These are phyloP conservation scores for Apolygus lucorum DNA, from an alignment of 1,140 invertebrate genomes.

Conservation along the genomic window DNA sequence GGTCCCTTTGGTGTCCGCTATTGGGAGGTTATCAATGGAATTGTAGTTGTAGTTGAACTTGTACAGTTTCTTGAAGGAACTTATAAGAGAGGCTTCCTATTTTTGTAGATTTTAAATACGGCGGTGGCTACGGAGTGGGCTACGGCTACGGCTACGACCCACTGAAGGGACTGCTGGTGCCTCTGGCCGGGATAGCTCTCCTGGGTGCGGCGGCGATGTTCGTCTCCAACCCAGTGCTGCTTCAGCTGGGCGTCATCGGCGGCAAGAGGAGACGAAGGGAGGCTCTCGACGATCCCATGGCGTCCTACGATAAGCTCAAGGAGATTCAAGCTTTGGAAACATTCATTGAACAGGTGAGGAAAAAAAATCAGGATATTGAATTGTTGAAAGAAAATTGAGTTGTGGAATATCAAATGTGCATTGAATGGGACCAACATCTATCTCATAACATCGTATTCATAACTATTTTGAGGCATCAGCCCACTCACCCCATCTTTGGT, in stretches of 20 bases:
- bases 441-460: too few relatives aligned
- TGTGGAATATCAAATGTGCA: too few relatives aligned
- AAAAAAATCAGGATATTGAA: neutral
- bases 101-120: too few relatives aligned
- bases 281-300: neutral
- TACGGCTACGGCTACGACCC: conserved; percentile 21
- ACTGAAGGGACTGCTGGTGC: conserved; percentile 48
- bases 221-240: conserved; percentile 62
- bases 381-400: too few relatives aligned
- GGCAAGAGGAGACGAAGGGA: conserved; percentile 37
- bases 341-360: conserved; percentile 28
- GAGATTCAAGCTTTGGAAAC: conserved; percentile 27
- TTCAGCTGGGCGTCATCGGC: conserved; percentile 61
- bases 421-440: too few relatives aligned
- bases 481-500: too few relatives aligned
- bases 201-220: conserved; percentile 67
- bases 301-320: conserved; percentile 4
- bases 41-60: too few relatives aligned
- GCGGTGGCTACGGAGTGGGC: neutral
- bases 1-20: too few relatives aligned
- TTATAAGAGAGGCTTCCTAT: too few relatives aligned
- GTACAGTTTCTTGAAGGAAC: too few relatives aligned
- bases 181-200: conserved; percentile 64
- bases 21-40: too few relatives aligned
- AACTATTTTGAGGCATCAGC: too few relatives aligned